Base-by-base conservation (phyloP, 2,113 vertebrate genomes). In the Rhombomys opimus region DNA sequence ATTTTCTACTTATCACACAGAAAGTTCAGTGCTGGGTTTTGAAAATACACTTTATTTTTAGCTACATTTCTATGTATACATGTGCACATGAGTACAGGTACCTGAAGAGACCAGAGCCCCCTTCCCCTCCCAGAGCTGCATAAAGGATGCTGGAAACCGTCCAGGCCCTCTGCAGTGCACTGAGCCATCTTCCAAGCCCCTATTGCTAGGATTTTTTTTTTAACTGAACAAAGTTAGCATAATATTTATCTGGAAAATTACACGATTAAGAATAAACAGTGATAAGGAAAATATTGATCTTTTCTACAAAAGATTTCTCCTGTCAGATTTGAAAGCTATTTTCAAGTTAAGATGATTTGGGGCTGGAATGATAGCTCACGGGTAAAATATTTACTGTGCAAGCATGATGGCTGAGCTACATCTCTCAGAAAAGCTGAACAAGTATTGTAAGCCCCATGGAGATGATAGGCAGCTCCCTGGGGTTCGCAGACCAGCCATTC, bases 181-280 rank as follows among this genome's bases (percentile, higher is more conserved):
- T 11, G 57, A 82, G 35, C 80, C n/a, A 61, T 25, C n/a, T 61
- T 2, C 9, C 57, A 82, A 91, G 78, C 65, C 41, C 35, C 77
- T 61, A 59, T 59, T 59, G 32, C 67, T 76, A 82, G 27, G 50
- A 7, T 65, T 54, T 75, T 30, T n/a, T 2, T 5, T 27, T 91
- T 90, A 96, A 78, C 22, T 92, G 80, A 46, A 90, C 38, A 84
- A 85, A 65, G 23, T 67, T 63, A 88, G 70, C 65, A 72, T 68
- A 85, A 93, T 76, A 22, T 90, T 78, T 35, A 94, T 63, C 59
- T 41, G 57, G 77, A 94, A 90, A 32, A 35, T 3, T 32, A 15
- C 80, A 46, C 52, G 12, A 32, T 30, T 63, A 61, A 70, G 50
- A 76, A 63, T n/a, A 72, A 46, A 54, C 38, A 54, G 35, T 65